phyloP scores from a whole-genome alignment of 1,140 invertebrate genomes.

The Brachionus rubens region DNA sequence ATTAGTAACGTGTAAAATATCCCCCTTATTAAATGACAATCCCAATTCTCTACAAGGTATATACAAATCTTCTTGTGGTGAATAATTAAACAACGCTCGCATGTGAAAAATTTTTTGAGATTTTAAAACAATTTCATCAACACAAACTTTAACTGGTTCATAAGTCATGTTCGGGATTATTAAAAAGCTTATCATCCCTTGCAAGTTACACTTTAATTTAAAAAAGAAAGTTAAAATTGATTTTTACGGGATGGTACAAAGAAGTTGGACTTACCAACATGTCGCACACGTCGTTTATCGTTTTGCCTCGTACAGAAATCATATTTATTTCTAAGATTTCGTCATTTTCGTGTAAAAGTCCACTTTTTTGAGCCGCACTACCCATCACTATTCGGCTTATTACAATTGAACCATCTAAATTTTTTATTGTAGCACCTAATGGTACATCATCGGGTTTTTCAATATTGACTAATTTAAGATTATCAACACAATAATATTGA shows the following conservation, averaged over 20 bases:
- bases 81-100: slow-evolving; percentile 93
- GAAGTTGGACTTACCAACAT: slow-evolving; percentile 69
- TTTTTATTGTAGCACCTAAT: slow-evolving; percentile 67
- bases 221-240: neutral
- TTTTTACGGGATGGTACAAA: neutral
- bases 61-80: slow-evolving; percentile 94
- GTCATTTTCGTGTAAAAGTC: slow-evolving; percentile 86
- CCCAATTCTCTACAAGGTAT: slow-evolving; percentile 93
- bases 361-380: slow-evolving; percentile 86
- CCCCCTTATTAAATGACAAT: slow-evolving; percentile 85
- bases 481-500: slow-evolving; percentile 68
- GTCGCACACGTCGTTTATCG: slow-evolving; percentile 94
- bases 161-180: slow-evolving; percentile 68
- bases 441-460: slow-evolving; percentile 89
- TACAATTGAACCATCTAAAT: slow-evolving; percentile 75
- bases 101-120: slow-evolving; percentile 67
- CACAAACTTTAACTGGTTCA: neutral
- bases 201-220: slow-evolving; percentile 76
- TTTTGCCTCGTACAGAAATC: slow-evolving; percentile 88
- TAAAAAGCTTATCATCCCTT: slow-evolving; percentile 87
- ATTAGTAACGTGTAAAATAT: slow-evolving; percentile 91
- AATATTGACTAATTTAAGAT: slow-evolving; percentile 90
- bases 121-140: neutral
- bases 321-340: slow-evolving; percentile 95
- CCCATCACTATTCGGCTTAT: slow-evolving; percentile 91